A percentile compares a stretch with the other conserved stretches of the same genome.
Evolutionary conservation across 1,140 invertebrate genomes (phyloP).

Genomic region (Adelges cooleyi): DNA sequence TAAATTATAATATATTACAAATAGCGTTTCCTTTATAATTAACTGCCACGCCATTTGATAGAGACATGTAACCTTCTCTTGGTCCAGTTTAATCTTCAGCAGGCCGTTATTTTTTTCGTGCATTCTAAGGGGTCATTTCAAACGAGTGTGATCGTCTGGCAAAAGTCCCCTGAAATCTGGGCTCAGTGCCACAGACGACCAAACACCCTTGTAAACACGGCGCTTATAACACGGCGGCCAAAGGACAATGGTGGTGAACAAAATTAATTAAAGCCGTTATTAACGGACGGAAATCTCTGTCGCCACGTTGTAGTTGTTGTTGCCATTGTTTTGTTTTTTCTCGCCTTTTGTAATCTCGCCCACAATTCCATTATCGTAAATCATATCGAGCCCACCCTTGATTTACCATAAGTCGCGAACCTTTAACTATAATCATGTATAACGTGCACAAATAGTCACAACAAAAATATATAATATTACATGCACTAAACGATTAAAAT

Average conservation of each 20-base stretch:
- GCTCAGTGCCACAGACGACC: constrained; percentile 14
- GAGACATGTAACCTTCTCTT: no score
- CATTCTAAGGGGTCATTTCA: constrained; percentile 9
- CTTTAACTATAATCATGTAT: no score
- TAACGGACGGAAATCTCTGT: constrained; percentile 21
- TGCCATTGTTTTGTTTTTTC: constrained; percentile 2
- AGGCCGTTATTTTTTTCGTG: background rate
- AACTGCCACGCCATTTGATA: no score
- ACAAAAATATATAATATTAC: no score
- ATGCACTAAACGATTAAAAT: no score
- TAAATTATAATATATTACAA: no score
- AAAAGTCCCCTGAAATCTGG: constrained; percentile 11
- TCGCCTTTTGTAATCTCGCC: constrained; percentile 25
- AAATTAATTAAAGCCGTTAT: constrained; percentile 28
- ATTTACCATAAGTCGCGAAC: constrained; percentile 1
- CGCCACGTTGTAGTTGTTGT: constrained; percentile 24
- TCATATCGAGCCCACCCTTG: constrained; percentile 13
- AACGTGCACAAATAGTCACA: no score
- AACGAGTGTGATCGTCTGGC: constrained; percentile 19
- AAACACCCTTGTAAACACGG: constrained; percentile 26
- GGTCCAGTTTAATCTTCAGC: constrained; percentile 18
- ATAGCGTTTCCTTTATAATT: no score
- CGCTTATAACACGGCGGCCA: background rate
- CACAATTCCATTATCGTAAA: constrained; percentile 26
- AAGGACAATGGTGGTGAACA: constrained; percentile 10